Base-by-base conservation (phyloP, 2,888 invertebrate genomes). In the Aspidapion aeneum region DNA sequence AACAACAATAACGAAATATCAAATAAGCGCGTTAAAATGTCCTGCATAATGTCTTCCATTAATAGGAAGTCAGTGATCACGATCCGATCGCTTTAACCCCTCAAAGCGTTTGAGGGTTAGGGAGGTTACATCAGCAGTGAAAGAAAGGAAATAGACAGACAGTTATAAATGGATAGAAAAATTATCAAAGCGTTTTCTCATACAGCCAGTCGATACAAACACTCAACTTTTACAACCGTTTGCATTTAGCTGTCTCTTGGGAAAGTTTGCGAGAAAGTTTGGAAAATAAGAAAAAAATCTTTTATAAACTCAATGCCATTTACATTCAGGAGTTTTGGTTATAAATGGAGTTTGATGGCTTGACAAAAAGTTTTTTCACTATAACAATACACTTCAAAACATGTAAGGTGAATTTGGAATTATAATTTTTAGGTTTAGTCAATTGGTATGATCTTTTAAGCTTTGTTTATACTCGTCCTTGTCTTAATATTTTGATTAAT, bases 91-190 rank as follows among this genome's bases (percentile, higher is more conserved):
- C 57, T 64, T 51, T 56, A 19, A 52, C 17, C 52, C 52, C 52
- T 52, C 52, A 19, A 19, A 52, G 52, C 57, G 61, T 57, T 55
- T 55, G 18, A 71, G 73, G 70, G 72, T 70, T 68, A 72, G 73
- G 69, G 71, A 74, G 75, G 75, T 75, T 74, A 75, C 77, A 79
- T 79, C 80, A 77, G 12, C 35, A 77, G 76, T n/a, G n/a, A n/a
- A n/a, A 83, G 76, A 79, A 78, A 84, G 84, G 85, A 84, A 86
- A 85, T 84, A 83, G 85, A 84, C 83, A 81, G 86, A 87, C 86
- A 85, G 86, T 80, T 87, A 87, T 86, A 86, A 86, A 87, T 87
- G 86, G 82, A 84, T 80, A 83, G 85, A 86, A 86, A 86, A 86
- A 86, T 86, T 85, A 86, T 85, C 82, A 83, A 78, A 84, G 83